phyloP scores from a whole-genome alignment of 2,797 vertebrate genomes.

The Alca torda region DNA sequence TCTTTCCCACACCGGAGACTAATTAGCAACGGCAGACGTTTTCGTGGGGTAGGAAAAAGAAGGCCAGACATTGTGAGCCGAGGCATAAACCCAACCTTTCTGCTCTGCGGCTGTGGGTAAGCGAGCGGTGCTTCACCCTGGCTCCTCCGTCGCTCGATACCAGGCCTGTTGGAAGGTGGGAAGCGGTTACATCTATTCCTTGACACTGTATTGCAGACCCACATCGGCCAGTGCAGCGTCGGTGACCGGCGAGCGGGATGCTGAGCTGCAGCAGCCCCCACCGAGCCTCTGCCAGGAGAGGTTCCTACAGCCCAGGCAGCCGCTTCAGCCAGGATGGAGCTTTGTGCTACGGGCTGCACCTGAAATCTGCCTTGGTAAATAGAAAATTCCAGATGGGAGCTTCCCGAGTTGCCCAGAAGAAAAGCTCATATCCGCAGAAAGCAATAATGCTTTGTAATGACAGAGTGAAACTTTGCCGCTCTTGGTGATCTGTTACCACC shows the following conservation, averaged over 20 bases:
- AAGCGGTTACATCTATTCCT: neutral
- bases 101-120: neutral
- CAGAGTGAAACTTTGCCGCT: neutral
- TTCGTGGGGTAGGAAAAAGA: neutral
- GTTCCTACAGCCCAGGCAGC: neutral
- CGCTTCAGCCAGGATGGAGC: neutral
- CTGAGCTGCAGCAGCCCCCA: neutral
- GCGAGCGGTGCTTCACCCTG: neutral
- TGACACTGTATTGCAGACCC: rapidly evolving
- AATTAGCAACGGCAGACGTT: neutral
- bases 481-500: neutral
- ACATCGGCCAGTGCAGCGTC: rapidly evolving
- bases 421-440: neutral
- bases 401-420: neutral
- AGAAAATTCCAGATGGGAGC: neutral
- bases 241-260: rapidly evolving
- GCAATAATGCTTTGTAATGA: neutral
- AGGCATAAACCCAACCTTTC: rapidly evolving
- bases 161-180: neutral
- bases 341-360: neutral
- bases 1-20: neutral
- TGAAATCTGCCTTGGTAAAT: neutral
- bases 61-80: neutral
- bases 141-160: rapidly evolving
- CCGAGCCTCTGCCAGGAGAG: rapidly evolving